Evolutionary conservation across 2,113 vertebrate genomes (phyloP), one percentile per base, ranked within the genome.

Genomic region (Bubo blakistoni): DNA sequence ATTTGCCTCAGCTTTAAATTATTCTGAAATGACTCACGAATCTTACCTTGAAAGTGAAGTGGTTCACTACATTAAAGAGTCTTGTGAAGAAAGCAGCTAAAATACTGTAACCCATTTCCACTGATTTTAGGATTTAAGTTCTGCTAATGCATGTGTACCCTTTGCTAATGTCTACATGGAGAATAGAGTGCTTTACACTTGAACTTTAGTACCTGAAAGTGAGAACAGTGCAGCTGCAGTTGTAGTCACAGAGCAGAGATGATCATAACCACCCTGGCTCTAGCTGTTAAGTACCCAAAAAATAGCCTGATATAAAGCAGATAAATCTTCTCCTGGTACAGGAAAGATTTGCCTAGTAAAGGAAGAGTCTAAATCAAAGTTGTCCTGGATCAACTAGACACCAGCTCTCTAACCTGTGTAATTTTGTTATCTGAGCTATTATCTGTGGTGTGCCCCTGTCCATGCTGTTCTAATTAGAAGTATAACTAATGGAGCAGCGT

Each of bases 381-480:
- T 86, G 9, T 73, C 27, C 55, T 57, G 26, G 30, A 76, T 79
- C 17, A 34, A 71, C 42, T 18, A 62, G 74, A 32, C 63, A 59
- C 16, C 65, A 78, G 47, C 52, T 86, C 77, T 90, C 58, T 86
- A 94, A 81, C 78, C 58, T 85, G 72, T 54, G 24, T 81, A 38
- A 76, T 87, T 87, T 46, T 46, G 65, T 88, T 79, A 69, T 92
- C 91, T 65, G 70, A 84, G 89, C 34, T 78, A 67, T 65, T 92
- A 84, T 82, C 88, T 79, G 47, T 1, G 3, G 40, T 5, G 11
- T 87, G 85, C 74, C 81, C 86, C 66, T 20, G 12, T 95, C 95
- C 92, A 67, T 29, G 73, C 34, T 93, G 92, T 55, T 96, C 95
- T 97, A 95, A 97, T 97, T 96, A 97, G 96, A 89, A 94, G 49